Evolutionary conservation across 2,113 vertebrate genomes (phyloP).

Genomic region (Gobius niger): DNA sequence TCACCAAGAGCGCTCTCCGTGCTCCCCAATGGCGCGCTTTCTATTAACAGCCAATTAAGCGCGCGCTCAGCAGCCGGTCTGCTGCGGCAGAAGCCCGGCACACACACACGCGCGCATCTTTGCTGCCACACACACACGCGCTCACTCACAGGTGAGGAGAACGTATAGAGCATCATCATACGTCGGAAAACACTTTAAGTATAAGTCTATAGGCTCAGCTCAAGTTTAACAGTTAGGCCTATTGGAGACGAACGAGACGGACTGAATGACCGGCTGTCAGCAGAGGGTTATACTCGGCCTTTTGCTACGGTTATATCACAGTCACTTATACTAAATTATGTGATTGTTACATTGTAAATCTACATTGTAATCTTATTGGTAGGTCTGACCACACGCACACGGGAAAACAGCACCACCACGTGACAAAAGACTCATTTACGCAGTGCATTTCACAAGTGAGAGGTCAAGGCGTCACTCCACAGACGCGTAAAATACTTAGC

Average conservation of each 20-base stretch:
- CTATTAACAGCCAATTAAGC: slow-evolving; percentile 78
- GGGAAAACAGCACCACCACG: slow-evolving; percentile 2
- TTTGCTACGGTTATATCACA: no score
- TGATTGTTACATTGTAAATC: no score
- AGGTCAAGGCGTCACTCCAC: neutral
- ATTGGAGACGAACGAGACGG: no score
- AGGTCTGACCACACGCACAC: neutral
- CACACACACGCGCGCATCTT: slow-evolving; percentile 34
- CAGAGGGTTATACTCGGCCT: no score
- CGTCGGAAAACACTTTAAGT: no score
- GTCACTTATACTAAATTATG: no score
- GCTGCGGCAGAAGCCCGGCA: slow-evolving; percentile 40
- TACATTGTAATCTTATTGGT: neutral
- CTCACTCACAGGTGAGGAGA: neutral
- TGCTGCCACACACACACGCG: slow-evolving; percentile 23
- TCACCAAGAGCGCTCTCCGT: slow-evolving; percentile 72
- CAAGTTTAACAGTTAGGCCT: no score
- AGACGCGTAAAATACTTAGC: no score
- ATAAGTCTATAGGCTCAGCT: no score
- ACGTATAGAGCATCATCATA: neutral
- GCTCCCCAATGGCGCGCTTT: slow-evolving; percentile 76
- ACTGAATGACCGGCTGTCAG: no score
- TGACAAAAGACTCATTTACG: neutral
- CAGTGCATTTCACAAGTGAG: neutral
- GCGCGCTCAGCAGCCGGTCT: slow-evolving; percentile 20